A percentile compares a stretch with the other conserved stretches of the same genome.
Conservation (phyloP, 1,140 invertebrate genomes). For the Drosophila obscura region DNA sequence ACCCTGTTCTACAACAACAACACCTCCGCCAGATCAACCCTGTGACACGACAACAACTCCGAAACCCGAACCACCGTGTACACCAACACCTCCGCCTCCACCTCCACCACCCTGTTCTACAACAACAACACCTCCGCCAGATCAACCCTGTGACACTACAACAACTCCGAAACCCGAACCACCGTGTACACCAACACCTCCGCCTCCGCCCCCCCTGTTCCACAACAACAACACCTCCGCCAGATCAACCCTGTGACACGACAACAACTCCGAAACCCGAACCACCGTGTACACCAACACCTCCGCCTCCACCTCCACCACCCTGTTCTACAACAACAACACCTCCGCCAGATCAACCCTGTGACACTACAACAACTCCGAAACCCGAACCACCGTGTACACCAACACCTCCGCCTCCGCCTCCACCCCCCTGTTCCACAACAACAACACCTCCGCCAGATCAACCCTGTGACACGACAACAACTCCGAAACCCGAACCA, state of each 20-base stretch:
- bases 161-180: constrained; percentile 5
- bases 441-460: too few relatives aligned
- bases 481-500: not conserved
- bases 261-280: not conserved
- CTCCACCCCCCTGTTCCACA: not conserved
- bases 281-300: not conserved
- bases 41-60: not conserved
- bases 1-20: not conserved
- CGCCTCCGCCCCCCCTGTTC: not conserved
- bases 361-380: constrained; percentile 12
- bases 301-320: constrained; percentile 6
- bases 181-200: not conserved
- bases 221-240: not conserved
- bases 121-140: constrained; percentile 8
- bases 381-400: not conserved
- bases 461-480: not conserved
- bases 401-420: constrained; percentile 1
- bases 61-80: not conserved
- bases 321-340: not conserved
- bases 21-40: not conserved
- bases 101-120: constrained; percentile 1
- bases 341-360: not conserved
- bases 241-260: not conserved
- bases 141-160: not conserved
- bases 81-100: constrained; percentile 13